These are phyloP conservation scores for Caenorhabditis uteleia DNA, from an alignment of 2,888 invertebrate species.

Conservation along the genomic window DNA sequence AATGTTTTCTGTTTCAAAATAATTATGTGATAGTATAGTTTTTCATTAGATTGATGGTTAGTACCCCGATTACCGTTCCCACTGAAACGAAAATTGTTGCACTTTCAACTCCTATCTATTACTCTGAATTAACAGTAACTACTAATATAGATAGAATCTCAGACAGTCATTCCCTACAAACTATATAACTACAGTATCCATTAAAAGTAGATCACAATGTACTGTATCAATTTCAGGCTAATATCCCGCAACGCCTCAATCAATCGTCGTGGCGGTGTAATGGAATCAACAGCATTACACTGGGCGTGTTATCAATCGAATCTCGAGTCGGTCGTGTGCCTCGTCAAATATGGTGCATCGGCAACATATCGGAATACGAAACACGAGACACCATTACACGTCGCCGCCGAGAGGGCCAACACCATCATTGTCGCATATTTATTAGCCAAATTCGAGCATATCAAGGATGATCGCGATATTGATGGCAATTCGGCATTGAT, in stretches of 20 bases:
- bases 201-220: too few species aligned
- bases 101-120: too few species aligned
- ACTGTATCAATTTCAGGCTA: constrained; percentile 5
- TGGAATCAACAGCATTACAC: constrained; percentile 92
- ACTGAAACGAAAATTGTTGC: too few species aligned
- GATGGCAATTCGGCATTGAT: constrained; percentile 14
- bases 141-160: too few species aligned
- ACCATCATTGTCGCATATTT: constrained; percentile 19
- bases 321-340: constrained; percentile 9
- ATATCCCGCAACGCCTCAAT: constrained; percentile 74
- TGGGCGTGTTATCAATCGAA: constrained; percentile 78
- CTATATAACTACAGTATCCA: too few species aligned
- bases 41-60: too few species aligned
- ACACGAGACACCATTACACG: constrained; percentile 40
- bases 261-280: constrained; percentile 91
- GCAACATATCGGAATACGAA: constrained; percentile 10
- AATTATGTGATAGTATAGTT: too few species aligned
- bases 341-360: constrained; percentile 30
- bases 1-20: too few species aligned
- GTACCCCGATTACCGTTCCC: too few species aligned
- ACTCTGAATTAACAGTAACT: too few species aligned
- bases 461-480: constrained; percentile 9
- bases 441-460: constrained; percentile 16
- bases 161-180: too few species aligned
- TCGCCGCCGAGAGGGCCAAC: constrained; percentile 34